phyloP scores from a whole-genome alignment of 2,888 invertebrate genomes.

The Clusia tigrina region DNA sequence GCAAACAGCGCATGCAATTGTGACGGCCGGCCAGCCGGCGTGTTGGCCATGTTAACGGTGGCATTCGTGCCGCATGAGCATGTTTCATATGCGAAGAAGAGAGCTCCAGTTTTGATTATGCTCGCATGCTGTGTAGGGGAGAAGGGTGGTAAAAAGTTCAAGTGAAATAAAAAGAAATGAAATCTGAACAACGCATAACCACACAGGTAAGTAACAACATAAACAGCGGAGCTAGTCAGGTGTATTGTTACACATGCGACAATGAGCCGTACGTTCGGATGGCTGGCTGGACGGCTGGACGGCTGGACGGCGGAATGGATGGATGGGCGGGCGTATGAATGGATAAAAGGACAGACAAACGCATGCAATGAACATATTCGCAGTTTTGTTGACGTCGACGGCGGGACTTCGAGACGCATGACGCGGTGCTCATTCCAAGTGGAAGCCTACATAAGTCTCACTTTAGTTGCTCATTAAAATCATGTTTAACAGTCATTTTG shows the following conservation, averaged over 20 bases:
- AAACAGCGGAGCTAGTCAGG: constrained; percentile 43
- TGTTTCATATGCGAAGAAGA: constrained; percentile 13
- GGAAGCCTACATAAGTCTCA: constrained; percentile 24
- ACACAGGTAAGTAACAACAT: neutral
- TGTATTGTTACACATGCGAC: constrained; percentile 50
- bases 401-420: neutral
- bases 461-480: constrained; percentile 42
- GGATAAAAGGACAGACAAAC: neutral
- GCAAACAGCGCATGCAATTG: neutral
- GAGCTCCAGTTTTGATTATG: constrained; percentile 33
- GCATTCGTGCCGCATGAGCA: constrained; percentile 28
- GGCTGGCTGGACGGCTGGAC: too few relatives aligned
- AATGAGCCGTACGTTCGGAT: constrained; percentile 18
- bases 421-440: constrained; percentile 20
- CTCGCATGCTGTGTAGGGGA: constrained; percentile 20
- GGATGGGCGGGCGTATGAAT: neutral
- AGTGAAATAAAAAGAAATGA: neutral
- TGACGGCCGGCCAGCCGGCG: neutral
- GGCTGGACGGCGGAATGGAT: too few relatives aligned
- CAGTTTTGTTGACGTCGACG: neutral
- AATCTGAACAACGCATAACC: neutral
- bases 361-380: neutral
- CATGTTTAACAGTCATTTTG: constrained; percentile 42
- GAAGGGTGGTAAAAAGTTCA: constrained; percentile 4
- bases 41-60: constrained; percentile 6